These are phyloP conservation scores for Rynchops niger DNA, from an alignment of 2,113 vertebrate species.

Conservation along the genomic window DNA sequence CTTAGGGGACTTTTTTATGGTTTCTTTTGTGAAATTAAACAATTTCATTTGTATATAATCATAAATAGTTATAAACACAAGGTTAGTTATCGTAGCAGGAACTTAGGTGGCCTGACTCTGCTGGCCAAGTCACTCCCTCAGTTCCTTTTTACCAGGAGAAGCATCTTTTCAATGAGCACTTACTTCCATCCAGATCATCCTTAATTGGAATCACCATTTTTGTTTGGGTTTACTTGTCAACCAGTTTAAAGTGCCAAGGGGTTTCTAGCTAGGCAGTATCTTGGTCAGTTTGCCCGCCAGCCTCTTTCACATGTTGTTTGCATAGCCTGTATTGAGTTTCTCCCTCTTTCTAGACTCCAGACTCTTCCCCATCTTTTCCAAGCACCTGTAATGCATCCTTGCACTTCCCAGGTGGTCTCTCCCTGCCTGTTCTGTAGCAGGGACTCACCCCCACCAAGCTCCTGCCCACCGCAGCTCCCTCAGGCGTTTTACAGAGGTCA, in stretches of 20 bases:
- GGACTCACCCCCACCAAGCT: rapidly evolving
- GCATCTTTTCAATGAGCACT: neutral
- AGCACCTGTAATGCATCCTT: neutral
- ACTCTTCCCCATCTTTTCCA: neutral
- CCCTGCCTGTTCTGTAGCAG: neutral
- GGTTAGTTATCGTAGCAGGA: neutral
- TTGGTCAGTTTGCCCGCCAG: neutral
- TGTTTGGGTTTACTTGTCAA: neutral
- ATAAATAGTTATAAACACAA: neutral
- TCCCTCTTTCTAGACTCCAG: neutral
- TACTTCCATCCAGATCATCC: neutral
- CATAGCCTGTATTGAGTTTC: neutral
- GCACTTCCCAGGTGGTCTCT: neutral
- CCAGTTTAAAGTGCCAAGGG: neutral
- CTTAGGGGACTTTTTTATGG: neutral
- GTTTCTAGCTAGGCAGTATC: neutral
- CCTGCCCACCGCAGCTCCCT: neutral
- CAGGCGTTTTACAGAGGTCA: neutral
- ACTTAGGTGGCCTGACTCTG: neutral
- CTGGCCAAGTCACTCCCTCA: neutral
- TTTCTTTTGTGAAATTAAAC: neutral
- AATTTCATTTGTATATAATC: neutral
- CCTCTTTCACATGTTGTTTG: neutral
- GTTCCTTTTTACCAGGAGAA: neutral
- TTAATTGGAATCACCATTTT: neutral